A percentile compares a stretch with the other conserved stretches of the same genome.
phyloP scores from a whole-genome alignment of 2,888 invertebrate species.

The Dione vanillae region DNA sequence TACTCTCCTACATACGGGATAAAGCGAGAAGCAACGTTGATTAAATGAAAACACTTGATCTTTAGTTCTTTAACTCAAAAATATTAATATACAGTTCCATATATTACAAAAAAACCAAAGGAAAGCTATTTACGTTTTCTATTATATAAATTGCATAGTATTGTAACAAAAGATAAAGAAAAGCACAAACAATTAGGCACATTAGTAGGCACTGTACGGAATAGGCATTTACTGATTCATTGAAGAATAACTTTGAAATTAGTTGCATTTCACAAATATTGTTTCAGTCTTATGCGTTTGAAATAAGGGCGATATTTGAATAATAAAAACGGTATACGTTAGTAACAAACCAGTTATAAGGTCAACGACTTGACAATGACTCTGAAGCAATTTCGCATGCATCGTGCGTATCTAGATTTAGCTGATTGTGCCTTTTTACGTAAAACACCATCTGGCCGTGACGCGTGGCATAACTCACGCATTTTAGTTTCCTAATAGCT shows the following conservation, averaged over 20 bases:
- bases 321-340: slow-evolving; percentile 10
- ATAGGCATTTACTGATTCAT: slow-evolving; percentile 37
- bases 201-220: slow-evolving; percentile 27
- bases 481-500: neutral
- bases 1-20: too few species aligned
- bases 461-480: neutral
- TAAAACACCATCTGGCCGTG: neutral
- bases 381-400: slow-evolving; percentile 53
- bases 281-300: neutral
- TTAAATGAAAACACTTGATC: too few species aligned
- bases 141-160: slow-evolving; percentile 11
- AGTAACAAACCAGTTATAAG: slow-evolving; percentile 42
- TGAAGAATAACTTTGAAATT: slow-evolving; percentile 26
- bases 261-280: neutral
- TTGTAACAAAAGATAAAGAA: slow-evolving; percentile 35
- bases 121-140: neutral
- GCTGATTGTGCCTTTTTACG: slow-evolving; percentile 40
- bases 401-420: slow-evolving; percentile 52
- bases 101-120: neutral
- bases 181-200: slow-evolving; percentile 34
- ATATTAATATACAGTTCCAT: too few species aligned
- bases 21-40: too few species aligned
- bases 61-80: too few species aligned
- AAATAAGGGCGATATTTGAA: slow-evolving; percentile 31
- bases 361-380: slow-evolving; percentile 51